Percentiles rank a stretch among this genome's conserved stretches.
phyloP scores from a whole-genome alignment of 2,113 vertebrate species.

The Parus major region DNA sequence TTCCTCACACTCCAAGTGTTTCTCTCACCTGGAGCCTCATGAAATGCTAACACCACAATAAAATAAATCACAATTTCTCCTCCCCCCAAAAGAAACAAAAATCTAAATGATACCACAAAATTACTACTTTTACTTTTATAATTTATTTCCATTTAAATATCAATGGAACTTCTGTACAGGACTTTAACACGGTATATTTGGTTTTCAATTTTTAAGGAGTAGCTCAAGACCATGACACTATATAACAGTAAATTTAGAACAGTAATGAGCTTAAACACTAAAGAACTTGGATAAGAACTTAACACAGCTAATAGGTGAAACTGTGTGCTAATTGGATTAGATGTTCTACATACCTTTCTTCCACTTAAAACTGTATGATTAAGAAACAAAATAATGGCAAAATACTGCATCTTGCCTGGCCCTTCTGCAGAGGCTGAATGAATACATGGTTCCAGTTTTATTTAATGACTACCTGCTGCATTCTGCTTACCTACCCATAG shows the following conservation, averaged over 20 bases:
- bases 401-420: background rate
- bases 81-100: background rate
- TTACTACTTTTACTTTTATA: background rate
- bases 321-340: background rate
- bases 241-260: background rate
- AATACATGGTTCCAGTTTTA: background rate
- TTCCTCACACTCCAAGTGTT: background rate
- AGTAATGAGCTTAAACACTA: background rate
- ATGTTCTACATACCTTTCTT: background rate
- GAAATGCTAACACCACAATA: background rate
- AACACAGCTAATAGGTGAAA: background rate
- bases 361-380: background rate
- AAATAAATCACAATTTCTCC: background rate
- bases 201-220: background rate
- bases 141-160: background rate
- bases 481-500: background rate
- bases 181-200: background rate
- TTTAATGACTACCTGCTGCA: fast-evolving
- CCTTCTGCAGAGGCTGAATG: background rate
- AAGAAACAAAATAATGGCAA: background rate
- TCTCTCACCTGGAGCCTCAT: background rate
- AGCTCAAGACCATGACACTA: background rate
- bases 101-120: background rate
- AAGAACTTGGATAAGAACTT: background rate
- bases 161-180: background rate